A percentile compares a stretch with the other conserved stretches of the same genome.
Conservation (phyloP, 2,888 invertebrate genomes). For the Nephrotoma appendiculata region DNA sequence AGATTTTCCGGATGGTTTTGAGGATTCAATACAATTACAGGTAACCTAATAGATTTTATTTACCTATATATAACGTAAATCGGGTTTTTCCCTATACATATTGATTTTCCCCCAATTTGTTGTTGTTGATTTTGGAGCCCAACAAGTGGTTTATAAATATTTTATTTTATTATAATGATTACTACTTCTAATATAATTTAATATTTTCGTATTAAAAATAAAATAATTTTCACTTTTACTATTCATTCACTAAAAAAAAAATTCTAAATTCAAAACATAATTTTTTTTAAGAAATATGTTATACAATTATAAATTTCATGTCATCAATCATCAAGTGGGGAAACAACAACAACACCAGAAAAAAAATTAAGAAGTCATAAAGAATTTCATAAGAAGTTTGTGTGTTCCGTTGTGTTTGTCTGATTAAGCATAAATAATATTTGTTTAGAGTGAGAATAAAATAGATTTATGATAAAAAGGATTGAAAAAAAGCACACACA, state of each 20-base stretch:
- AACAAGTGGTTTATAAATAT: not conserved
- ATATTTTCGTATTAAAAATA: not conserved
- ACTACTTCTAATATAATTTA: not conserved
- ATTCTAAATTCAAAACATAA: not conserved
- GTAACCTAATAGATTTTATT: constrained; percentile 10
- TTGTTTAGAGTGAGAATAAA: not conserved
- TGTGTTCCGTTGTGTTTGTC: not conserved
- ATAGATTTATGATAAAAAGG: not conserved
- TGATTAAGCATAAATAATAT: not conserved
- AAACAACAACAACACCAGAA: not conserved
- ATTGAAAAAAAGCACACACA: not conserved
- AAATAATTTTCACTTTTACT: not conserved
- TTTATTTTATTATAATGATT: not conserved
- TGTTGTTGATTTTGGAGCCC: not conserved
- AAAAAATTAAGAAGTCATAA: not conserved
- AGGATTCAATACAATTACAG: constrained; percentile 24
- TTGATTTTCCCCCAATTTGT: not conserved
- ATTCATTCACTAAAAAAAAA: not conserved
- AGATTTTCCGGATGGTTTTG: constrained; percentile 23
- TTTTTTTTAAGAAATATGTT: not conserved
- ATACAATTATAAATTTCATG: not conserved
- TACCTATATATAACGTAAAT: not conserved
- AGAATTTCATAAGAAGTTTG: not conserved
- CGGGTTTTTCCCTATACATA: not conserved
- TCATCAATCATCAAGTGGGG: not conserved